Conservation (phyloP, 1,140 invertebrate genomes). For the Drosophila takahashii region DNA sequence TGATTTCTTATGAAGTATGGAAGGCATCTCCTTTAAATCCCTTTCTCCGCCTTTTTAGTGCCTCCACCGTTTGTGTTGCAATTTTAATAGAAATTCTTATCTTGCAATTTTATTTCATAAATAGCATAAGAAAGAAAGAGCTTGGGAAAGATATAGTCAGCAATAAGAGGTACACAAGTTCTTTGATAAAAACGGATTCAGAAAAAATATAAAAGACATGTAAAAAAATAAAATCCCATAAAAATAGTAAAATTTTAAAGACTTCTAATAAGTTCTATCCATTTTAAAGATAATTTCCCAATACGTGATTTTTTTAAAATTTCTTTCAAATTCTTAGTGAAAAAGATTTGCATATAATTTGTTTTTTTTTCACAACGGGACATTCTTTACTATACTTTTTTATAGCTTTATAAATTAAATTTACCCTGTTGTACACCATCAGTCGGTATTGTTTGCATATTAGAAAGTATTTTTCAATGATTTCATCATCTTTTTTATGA, state of each 20-base stretch:
- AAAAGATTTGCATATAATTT: too few species aligned
- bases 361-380: too few species aligned
- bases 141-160: neutral
- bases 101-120: conserved; percentile 28
- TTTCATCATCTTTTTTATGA: conserved; percentile 14
- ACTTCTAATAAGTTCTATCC: neutral
- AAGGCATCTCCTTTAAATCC: conserved; percentile 12
- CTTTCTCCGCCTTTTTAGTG: neutral
- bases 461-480: neutral
- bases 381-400: too few species aligned
- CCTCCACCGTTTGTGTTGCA: conserved; percentile 12
- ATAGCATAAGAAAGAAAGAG: neutral
- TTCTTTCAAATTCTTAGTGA: too few species aligned
- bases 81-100: conserved; percentile 51
- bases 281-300: too few species aligned
- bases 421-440: neutral
- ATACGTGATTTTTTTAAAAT: too few species aligned
- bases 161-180: neutral
- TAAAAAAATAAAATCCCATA: too few species aligned
- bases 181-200: neutral
- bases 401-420: neutral
- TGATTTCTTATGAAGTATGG: conserved; percentile 28
- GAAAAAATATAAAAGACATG: too few species aligned
- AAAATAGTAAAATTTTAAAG: too few species aligned
- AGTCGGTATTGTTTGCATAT: neutral